Base-by-base conservation (phyloP, 1,140 invertebrate genomes). In the Drosophila bipectinata region DNA sequence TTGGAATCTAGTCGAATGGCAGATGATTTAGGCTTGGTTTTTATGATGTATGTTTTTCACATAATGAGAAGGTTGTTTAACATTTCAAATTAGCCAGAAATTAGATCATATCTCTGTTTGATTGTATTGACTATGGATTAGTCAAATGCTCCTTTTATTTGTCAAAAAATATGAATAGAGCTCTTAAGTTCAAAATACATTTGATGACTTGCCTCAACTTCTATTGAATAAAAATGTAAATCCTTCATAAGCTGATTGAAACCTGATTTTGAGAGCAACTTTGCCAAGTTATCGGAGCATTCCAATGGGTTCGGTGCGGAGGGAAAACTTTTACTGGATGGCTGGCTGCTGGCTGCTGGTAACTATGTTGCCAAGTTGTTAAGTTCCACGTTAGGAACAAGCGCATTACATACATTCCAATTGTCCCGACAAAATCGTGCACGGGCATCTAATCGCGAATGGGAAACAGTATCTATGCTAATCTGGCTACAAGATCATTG, bases 401-500 rank as follows among this genome's bases (percentile, higher is more conserved):
- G 63, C 69, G 60, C 48, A 62, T 61, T 58, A 62, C 57, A 60
- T 24, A 74, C 82, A 81, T 78, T 82, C 83, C 83, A 76, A 75
- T 66, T 75, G 71, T 59, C 63, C 49, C 44, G 54, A 39, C 61
- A 81, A 79, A 87, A 87, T 87, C 82, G 82, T 87, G 82, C 78
- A 37, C 55, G 60, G 71, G 64, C 79, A 87, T 87, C 82, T 87
- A 88, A 87, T 87, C 82, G 80, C 78, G 74, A 88, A 82, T 78
- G 68, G 78, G 80, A 78, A 82, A 87, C 82, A 87, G 79, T 88
- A 87, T 87, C 82, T 87, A 87, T 87, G 82, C 82, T 87, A 87
- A 87, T 87, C 82, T 87, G 18, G 71, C 9, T 82, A 87, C 82
- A 87, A 87, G 82, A 87, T 87, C 82, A 88, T 88, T 87, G 83